These are phyloP conservation scores for Calliopsis andreniformis DNA, from an alignment of 1,140 invertebrate species.

Conservation along the genomic window DNA sequence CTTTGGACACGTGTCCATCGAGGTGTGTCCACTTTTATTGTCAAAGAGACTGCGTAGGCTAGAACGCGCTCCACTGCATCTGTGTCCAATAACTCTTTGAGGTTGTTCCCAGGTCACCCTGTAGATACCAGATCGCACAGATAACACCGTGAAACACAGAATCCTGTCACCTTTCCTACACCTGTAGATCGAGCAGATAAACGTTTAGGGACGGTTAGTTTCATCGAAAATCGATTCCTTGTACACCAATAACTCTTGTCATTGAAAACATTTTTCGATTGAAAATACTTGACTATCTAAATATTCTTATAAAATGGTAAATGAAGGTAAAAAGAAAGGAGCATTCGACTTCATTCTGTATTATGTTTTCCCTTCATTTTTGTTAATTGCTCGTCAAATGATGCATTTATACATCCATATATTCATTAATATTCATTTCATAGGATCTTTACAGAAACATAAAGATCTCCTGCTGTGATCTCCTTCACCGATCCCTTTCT, in stretches of 20 bases:
- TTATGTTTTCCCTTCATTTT: no score
- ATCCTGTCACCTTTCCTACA: constrained; percentile 17
- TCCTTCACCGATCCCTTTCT: no score
- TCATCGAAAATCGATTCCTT: constrained; percentile 19
- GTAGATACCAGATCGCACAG: constrained; percentile 19
- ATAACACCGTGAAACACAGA: constrained; percentile 17
- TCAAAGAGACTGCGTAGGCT: constrained; percentile 19
- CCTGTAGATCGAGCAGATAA: constrained; percentile 24
- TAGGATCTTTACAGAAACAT: no score
- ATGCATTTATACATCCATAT: no score
- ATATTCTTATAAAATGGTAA: no score
- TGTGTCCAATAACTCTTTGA: constrained; percentile 4
- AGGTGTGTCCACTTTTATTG: constrained; percentile 37
- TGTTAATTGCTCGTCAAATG: no score
- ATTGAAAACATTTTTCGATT: background rate
- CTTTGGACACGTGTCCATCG: constrained; percentile 27
- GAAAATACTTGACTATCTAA: no score
- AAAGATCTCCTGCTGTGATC: no score
- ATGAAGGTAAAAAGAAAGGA: no score
- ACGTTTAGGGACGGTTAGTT: background rate
- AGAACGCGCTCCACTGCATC: background rate
- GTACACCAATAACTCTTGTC: no score
- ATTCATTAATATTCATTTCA: no score
- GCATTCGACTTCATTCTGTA: no score
- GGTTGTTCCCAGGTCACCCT: constrained; percentile 15